Base-by-base conservation (phyloP, 2,888 invertebrate genomes). In the Aphidoletes aphidimyza region DNA sequence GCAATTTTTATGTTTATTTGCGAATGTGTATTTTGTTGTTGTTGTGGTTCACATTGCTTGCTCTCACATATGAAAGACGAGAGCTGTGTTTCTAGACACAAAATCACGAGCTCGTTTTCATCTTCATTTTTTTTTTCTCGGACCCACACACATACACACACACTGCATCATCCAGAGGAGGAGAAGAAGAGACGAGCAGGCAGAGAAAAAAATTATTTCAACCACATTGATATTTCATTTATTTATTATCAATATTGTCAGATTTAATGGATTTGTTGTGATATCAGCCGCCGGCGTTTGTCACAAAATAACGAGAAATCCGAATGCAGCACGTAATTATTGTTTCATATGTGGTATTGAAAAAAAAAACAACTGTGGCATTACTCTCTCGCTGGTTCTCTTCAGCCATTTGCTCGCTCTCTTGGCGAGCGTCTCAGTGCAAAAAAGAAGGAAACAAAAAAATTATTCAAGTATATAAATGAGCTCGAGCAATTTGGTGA, bases 231-330 rank as follows among this genome's bases (percentile, higher is more conserved):
- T 69, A 69, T 69, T 69, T 69, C 30, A 69, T 69, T 37, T 81
- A 81, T 81, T 81, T 81, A 81, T 81, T 81, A 81, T 81, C 81
- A 81, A 81, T 81, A 81, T 81, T 81, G 81, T 81, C 81, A 81
- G 37, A 37, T 81, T 81, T 81, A 81, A 37, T 36, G 81, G 81
- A 81, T 81, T 37, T 81, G 36, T 81, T 81, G 81, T 37, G 81
- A 81, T 81, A 81, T 37, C 81, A 36, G 81, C 81, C 81, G 81
- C 81, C 81, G 81, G 81, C 81, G 37, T 81, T 36, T 37, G 37
- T 81, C 81, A 81, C 81, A 81, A 81, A 81, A 37, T 37, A 81
- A 81, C 81, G 37, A 81, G 37, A 37, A 81, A 81, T 81, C n/a
- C 81, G 81, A 81, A 81, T 78, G n/a, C 17, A 14, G 6, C 3